Percentiles rank a stretch among this genome's conserved stretches.
phyloP scores from a whole-genome alignment of 2,888 invertebrate genomes.

The Crioceris asparagi region DNA sequence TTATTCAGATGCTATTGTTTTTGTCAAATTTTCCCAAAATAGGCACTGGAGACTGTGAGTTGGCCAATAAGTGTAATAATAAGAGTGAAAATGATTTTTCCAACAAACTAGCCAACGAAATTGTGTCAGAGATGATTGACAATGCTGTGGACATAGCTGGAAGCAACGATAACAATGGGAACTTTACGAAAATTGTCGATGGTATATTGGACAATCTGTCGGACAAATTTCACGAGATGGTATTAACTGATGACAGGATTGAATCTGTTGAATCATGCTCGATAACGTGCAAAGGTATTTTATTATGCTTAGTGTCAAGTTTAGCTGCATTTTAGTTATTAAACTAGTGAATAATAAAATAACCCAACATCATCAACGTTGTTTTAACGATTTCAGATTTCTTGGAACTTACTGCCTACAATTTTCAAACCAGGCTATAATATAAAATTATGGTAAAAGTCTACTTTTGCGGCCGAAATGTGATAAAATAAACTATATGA shows the following conservation, averaged over 20 bases:
- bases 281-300: neutral
- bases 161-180: constrained; percentile 9
- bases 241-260: constrained; percentile 10
- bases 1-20: neutral
- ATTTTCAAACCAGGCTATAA: no score
- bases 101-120: constrained; percentile 26
- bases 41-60: constrained; percentile 23
- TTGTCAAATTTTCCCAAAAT: constrained; percentile 1
- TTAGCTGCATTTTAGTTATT: no score
- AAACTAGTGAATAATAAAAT: no score
- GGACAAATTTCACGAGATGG: constrained; percentile 13
- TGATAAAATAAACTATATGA: no score
- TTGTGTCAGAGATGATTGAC: constrained; percentile 34
- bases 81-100: constrained; percentile 17
- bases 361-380: no score
- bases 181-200: constrained; percentile 15
- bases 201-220: constrained; percentile 20
- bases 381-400: no score
- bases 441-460: no score
- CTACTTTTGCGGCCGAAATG: no score
- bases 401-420: no score
- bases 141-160: constrained; percentile 31
- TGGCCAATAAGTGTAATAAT: constrained; percentile 11
- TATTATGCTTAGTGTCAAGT: no score
- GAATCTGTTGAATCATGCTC: constrained; percentile 4